A percentile compares a stretch with the other conserved stretches of the same genome.
Conservation (phyloP, 2,888 invertebrate species). For the Hipparchia semele region DNA sequence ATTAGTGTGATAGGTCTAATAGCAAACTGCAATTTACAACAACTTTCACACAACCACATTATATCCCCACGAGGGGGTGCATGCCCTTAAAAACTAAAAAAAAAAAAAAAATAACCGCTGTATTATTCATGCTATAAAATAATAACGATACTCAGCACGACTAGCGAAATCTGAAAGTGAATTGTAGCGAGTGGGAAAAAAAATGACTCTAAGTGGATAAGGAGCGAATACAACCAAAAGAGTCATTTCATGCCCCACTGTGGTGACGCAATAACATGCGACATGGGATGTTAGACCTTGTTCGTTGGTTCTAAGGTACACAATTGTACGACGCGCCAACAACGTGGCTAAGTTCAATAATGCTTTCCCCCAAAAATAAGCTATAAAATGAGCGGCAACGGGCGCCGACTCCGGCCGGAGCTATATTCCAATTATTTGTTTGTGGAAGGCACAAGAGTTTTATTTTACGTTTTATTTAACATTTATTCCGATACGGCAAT, state of each 20-base stretch:
- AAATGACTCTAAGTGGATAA: slow-evolving; percentile 82
- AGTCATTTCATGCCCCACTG: slow-evolving; percentile 80
- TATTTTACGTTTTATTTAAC: slow-evolving; percentile 84
- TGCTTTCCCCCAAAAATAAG: slow-evolving; percentile 82
- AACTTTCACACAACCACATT: slow-evolving; percentile 23
- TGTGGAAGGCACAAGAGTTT: slow-evolving; percentile 81
- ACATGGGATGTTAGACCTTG: slow-evolving; percentile 55
- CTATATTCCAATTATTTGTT: slow-evolving; percentile 80
- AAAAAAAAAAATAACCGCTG: slow-evolving; percentile 38
- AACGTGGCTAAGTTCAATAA: slow-evolving; percentile 80
- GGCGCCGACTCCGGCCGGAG: slow-evolving; percentile 61
- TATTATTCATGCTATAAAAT: slow-evolving; percentile 66
- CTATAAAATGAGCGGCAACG: slow-evolving; percentile 80
- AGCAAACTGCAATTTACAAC: slow-evolving; percentile 13
- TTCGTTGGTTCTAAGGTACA: slow-evolving; percentile 54
- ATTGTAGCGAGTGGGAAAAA: slow-evolving; percentile 81
- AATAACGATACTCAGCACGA: slow-evolving; percentile 63
- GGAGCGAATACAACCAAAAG: slow-evolving; percentile 81
- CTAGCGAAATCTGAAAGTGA: slow-evolving; percentile 79
- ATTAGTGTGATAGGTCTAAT: slow-evolving; percentile 12
- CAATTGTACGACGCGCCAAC: slow-evolving; percentile 58
- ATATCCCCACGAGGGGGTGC: slow-evolving; percentile 23
- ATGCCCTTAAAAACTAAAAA: slow-evolving; percentile 40
- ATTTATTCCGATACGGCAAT: slow-evolving; percentile 83
- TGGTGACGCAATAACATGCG: slow-evolving; percentile 62